Conservation (phyloP, 2,797 vertebrate species). For the Chloroceryle amazona region DNA sequence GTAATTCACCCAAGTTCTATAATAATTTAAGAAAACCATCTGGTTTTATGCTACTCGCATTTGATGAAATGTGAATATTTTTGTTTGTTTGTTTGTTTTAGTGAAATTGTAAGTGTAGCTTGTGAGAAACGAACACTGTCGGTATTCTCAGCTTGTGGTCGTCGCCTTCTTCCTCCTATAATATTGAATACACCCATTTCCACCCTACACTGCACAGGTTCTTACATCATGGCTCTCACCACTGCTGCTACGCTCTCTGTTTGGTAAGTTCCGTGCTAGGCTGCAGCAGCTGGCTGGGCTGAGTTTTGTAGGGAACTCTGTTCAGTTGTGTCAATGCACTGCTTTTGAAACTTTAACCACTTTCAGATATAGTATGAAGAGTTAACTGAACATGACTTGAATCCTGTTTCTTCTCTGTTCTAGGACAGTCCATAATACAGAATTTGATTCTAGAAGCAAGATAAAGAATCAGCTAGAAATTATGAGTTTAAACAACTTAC, state of each 20-base stretch:
- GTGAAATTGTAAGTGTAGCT: slow-evolving; percentile 91
- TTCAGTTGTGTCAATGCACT: not conserved
- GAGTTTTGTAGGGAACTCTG: fast-evolving
- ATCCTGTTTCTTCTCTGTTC: not conserved
- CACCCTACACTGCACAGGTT: slow-evolving; percentile 91
- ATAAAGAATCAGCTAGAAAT: not conserved
- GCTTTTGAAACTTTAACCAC: not conserved
- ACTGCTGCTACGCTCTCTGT: slow-evolving; percentile 92
- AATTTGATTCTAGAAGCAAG: not conserved
- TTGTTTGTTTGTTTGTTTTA: slow-evolving; percentile 49
- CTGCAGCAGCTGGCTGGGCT: not conserved
- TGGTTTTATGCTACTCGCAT: not conserved
- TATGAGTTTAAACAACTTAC: not conserved
- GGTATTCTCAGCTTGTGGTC: slow-evolving; percentile 93
- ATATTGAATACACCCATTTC: slow-evolving; percentile 90
- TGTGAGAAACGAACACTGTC: slow-evolving; percentile 94
- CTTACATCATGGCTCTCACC: slow-evolving; percentile 93
- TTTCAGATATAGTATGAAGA: not conserved
- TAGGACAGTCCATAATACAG: not conserved
- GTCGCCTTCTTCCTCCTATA: slow-evolving; percentile 93
- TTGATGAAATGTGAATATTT: not conserved
- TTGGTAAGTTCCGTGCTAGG: slow-evolving; percentile 82
- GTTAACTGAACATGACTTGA: not conserved
- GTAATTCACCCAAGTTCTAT: not conserved
- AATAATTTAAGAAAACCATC: not conserved